Evolutionary conservation across 2,888 invertebrate genomes (phyloP).

Genomic region (Aporophyla nigra): DNA sequence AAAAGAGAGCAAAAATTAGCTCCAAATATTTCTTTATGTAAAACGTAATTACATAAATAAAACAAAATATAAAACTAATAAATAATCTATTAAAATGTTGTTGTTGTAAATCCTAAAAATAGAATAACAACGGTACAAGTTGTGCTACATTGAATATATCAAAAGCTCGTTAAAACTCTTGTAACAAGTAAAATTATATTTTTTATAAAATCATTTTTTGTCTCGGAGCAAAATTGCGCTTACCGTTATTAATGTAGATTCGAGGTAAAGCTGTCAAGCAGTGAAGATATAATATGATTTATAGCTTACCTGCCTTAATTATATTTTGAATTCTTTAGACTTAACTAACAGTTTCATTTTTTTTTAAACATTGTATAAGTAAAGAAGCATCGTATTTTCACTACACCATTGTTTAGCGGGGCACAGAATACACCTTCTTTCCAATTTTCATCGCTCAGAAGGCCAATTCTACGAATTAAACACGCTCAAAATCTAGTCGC

Average conservation of each 20-base stretch:
- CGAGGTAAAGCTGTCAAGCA: conserved; percentile 9
- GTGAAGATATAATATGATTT: conserved; percentile 26
- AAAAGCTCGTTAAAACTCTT: background rate
- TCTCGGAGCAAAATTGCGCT: conserved; percentile 24
- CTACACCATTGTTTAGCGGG: background rate
- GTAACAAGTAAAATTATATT: conserved; percentile 23
- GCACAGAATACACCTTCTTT: no score
- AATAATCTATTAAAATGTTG: no score
- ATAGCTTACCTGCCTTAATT: conserved; percentile 15
- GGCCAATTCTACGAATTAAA: no score
- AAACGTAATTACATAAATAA: background rate
- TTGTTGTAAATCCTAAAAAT: background rate
- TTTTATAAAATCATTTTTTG: background rate
- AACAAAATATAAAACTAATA: no score
- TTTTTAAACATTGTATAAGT: background rate
- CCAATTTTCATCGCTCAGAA: no score
- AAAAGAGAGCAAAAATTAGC: background rate
- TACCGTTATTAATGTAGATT: conserved; percentile 33
- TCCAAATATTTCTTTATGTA: background rate
- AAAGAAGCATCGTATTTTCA: background rate
- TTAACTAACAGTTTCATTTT: no score
- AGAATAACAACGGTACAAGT: background rate
- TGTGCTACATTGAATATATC: background rate
- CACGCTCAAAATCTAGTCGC: no score
- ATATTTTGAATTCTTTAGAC: background rate